Percentiles rank a stretch among this genome's conserved stretches.
Evolutionary conservation across 2,888 invertebrate genomes (phyloP).

Genomic region (Melipona beecheii): DNA sequence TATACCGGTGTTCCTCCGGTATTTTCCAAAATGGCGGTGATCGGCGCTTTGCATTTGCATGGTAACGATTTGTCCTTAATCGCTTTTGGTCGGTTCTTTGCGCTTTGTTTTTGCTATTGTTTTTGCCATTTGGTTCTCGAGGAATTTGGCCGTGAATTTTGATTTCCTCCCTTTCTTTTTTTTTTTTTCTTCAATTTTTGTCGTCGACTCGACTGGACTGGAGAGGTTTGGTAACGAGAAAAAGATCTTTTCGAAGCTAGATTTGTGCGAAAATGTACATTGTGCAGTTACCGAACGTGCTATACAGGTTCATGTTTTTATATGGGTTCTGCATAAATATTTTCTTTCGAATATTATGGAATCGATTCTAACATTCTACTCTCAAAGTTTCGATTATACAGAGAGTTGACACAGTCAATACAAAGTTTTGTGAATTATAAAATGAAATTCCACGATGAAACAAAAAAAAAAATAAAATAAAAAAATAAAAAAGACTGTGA

Average conservation of each 20-base stretch:
- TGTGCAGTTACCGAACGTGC: no score
- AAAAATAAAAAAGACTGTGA: no score
- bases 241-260: neutral
- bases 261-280: no score
- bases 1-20: conserved; percentile 7
- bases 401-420: no score
- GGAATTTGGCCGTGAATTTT: neutral
- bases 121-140: neutral
- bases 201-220: neutral
- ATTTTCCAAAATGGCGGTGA: conserved; percentile 4
- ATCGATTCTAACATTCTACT: no score
- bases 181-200: neutral
- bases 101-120: neutral
- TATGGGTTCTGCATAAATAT: no score
- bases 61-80: conserved; percentile 9
- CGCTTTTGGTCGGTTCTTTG: neutral
- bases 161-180: neutral
- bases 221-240: neutral
- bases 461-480: neutral
- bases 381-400: no score
- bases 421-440: no score
- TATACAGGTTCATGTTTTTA: no score
- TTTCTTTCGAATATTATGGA: no score
- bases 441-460: no score
- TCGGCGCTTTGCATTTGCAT: neutral